Conservation (phyloP, 2,113 vertebrate species). For the Macaca fascicularis region DNA sequence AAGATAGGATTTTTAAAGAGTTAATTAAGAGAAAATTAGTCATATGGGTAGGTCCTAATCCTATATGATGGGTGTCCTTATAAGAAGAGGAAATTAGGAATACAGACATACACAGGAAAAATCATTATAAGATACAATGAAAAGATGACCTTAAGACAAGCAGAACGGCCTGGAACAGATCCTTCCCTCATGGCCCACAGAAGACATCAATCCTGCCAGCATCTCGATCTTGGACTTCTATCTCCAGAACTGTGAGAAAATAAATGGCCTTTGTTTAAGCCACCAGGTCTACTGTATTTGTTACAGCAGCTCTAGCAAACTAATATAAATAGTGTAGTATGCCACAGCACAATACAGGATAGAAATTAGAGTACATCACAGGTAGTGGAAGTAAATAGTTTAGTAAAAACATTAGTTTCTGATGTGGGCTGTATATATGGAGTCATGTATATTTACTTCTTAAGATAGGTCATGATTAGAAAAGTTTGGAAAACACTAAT, state of each 20-base stretch:
- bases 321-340: neutral
- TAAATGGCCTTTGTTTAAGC: neutral
- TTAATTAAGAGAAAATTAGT: neutral
- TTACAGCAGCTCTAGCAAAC: neutral
- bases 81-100: neutral
- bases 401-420: neutral
- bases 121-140: neutral
- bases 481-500: neutral
- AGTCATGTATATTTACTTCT: neutral
- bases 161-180: neutral
- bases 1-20: neutral
- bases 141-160: neutral
- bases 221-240: neutral
- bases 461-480: neutral
- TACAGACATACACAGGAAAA: neutral
- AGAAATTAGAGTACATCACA: neutral
- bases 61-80: neutral
- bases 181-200: neutral
- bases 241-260: neutral
- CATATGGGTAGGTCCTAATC: neutral
- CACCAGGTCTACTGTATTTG: neutral
- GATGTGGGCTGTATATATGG: neutral
- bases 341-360: neutral
- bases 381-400: neutral
- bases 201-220: neutral